Conservation (phyloP, 2,797 vertebrate species). For the Typhlichthys eigenmanni region DNA sequence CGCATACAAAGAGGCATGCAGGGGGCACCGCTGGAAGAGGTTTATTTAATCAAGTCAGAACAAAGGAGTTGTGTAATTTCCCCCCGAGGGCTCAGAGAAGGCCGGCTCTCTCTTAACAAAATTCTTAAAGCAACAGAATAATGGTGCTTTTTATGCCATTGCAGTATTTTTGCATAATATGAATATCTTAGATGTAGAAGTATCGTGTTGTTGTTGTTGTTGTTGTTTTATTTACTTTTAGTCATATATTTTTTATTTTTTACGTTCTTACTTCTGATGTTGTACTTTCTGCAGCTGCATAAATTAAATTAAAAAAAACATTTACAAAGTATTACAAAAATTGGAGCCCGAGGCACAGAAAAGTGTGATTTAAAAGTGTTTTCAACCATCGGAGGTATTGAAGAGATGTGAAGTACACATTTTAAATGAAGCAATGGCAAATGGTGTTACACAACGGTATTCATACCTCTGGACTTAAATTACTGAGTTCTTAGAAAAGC, state of each 20-base stretch:
- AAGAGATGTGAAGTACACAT: background rate
- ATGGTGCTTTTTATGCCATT: conserved; percentile 1
- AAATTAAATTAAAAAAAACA: background rate
- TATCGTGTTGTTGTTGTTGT: background rate
- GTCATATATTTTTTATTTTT: background rate
- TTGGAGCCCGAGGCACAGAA: background rate
- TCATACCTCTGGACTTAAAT: background rate
- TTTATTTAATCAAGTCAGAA: conserved; percentile 74
- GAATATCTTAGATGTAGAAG: conserved; percentile 27
- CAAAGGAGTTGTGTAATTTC: conserved; percentile 69
- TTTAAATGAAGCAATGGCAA: conserved; percentile 1
- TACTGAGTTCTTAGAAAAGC: background rate
- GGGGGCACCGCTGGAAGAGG: conserved; percentile 58
- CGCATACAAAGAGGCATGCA: conserved; percentile 61
- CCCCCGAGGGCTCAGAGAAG: conserved; percentile 57
- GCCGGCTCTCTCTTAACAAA: conserved; percentile 38
- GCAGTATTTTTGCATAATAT: conserved; percentile 37
- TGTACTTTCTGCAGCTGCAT: background rate
- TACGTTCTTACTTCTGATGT: no score
- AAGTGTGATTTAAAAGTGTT: background rate
- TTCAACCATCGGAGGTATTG: background rate
- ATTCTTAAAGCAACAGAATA: conserved; percentile 43
- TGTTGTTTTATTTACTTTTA: no score
- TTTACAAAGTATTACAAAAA: background rate
- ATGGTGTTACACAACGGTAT: conserved; percentile 3